Evolutionary conservation across 2,888 invertebrate genomes (phyloP), one percentile per base, ranked within the genome.

Genomic region (Slavum lentiscoides): DNA sequence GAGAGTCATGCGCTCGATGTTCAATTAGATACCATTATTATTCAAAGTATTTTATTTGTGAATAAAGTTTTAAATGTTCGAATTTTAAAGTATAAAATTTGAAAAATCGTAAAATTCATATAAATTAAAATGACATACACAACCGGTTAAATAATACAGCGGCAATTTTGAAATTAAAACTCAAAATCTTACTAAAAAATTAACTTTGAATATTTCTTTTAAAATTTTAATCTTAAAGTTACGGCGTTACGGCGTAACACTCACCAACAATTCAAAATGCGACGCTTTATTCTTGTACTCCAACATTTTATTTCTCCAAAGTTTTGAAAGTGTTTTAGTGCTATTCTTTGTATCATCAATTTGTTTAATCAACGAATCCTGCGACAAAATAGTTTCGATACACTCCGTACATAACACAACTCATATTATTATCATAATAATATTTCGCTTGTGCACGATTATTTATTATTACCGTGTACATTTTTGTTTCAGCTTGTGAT

Each of bases 361-460:
- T n/a, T 70, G 19, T 55, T 55, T 70, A 6, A 19, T 70, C 13
- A 70, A 58, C 37, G 13, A 37, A n/a, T 70, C 69, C 69, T 70
- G 8, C 19, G 19, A 15, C 7, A 30, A 30, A 69, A 19, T 5
- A 69, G 55, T 69, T 17, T 23, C 21, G 4, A 49, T 0, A 9
- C 7, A 43, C 43, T 7, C 43, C 43, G 43, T 43, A 43, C 43
- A 43, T 43, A 43, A 43, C 7, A 43, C 6, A 9, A 6, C 9
- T 43, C 43, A 43, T 30, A 30, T 2, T 30, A 30, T 30, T 30
- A 30, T 4, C 8, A 6, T 43, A 7, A 43, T 9, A 9, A 43
- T 9, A 9, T 43, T 6, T 9, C 23, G 19, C 9, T 67, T 15
- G 17, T 67, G 17, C 4, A 49, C 15, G 17, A 23, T 49, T 23